A percentile compares a stretch with the other conserved stretches of the same genome.
phyloP scores from a whole-genome alignment of 2,113 vertebrate genomes.

The Mustela lutreola region DNA sequence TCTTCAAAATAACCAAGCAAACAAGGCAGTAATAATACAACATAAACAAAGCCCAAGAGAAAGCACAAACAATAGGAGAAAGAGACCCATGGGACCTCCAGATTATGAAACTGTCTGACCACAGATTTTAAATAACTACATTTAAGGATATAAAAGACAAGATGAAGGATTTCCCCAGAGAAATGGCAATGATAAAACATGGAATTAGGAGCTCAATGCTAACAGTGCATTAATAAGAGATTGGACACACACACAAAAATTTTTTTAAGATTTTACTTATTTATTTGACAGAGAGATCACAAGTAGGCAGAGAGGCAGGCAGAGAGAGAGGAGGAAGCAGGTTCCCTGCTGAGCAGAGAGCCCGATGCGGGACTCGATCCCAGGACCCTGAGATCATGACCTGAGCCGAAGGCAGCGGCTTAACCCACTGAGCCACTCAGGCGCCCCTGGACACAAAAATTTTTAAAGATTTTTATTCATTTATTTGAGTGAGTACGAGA shows the following conservation, averaged over 20 bases:
- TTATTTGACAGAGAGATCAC: no score
- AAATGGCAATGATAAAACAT: neutral
- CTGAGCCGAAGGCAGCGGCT: neutral
- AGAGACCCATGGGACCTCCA: neutral
- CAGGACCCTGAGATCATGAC: neutral
- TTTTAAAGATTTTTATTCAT: no score
- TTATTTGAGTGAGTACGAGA: neutral
- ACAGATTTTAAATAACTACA: neutral
- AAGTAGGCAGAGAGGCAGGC: no score
- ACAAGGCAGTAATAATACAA: neutral
- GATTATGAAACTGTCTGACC: neutral
- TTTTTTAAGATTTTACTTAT: neutral
- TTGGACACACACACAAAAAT: neutral
- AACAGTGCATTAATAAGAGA: neutral
- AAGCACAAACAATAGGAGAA: neutral
- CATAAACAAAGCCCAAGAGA: neutral
- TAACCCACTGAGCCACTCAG: neutral
- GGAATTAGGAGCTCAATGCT: neutral
- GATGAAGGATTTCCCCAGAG: neutral
- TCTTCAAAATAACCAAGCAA: neutral
- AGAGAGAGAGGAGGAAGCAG: no score
- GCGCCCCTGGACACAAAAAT: neutral
- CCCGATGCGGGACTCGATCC: neutral
- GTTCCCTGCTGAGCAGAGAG: no score
- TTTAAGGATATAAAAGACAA: neutral